A percentile compares a stretch with the other conserved stretches of the same genome.
Evolutionary conservation across 2,888 invertebrate genomes (phyloP).

Genomic region (Parasteatoda lunata): DNA sequence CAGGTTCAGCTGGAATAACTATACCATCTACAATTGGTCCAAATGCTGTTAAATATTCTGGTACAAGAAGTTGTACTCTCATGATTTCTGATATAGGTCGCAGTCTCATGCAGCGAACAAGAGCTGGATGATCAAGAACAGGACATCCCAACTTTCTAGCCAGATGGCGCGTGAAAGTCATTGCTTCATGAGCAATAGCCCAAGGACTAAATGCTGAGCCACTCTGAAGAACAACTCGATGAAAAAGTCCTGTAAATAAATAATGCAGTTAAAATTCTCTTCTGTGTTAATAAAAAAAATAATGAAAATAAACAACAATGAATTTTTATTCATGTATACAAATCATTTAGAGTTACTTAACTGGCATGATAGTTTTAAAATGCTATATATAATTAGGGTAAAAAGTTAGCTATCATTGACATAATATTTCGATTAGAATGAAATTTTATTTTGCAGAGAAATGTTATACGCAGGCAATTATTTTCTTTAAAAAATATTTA

Average conservation of each 20-base stretch:
- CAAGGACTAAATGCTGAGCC: slow-evolving; percentile 86
- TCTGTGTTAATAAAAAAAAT: too few relatives aligned
- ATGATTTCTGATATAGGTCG: slow-evolving; percentile 86
- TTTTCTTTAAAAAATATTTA: too few relatives aligned
- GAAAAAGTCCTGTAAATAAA: slow-evolving; percentile 80
- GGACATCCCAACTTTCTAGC: slow-evolving; percentile 80
- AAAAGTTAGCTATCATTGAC: too few relatives aligned
- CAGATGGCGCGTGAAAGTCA: slow-evolving; percentile 73
- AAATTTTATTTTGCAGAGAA: too few relatives aligned
- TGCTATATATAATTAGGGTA: too few relatives aligned
- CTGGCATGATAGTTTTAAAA: too few relatives aligned
- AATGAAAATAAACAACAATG: too few relatives aligned
- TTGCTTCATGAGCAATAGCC: slow-evolving; percentile 83
- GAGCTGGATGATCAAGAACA: slow-evolving; percentile 77
- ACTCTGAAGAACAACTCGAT: slow-evolving; percentile 83
- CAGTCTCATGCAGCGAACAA: slow-evolving; percentile 88
- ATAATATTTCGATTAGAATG: too few relatives aligned
- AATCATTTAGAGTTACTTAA: too few relatives aligned
- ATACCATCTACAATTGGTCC: slow-evolving; percentile 95
- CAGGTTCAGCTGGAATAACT: slow-evolving; percentile 77
- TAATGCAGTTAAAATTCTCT: not conserved
- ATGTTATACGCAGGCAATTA: too few relatives aligned
- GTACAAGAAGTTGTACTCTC: slow-evolving; percentile 80
- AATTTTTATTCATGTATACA: too few relatives aligned
- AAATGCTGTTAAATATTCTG: slow-evolving; percentile 90